Percentiles rank a stretch among this genome's conserved stretches.
phyloP scores from a whole-genome alignment of 2,797 vertebrate species.

The Falco novaeseelandiae region DNA sequence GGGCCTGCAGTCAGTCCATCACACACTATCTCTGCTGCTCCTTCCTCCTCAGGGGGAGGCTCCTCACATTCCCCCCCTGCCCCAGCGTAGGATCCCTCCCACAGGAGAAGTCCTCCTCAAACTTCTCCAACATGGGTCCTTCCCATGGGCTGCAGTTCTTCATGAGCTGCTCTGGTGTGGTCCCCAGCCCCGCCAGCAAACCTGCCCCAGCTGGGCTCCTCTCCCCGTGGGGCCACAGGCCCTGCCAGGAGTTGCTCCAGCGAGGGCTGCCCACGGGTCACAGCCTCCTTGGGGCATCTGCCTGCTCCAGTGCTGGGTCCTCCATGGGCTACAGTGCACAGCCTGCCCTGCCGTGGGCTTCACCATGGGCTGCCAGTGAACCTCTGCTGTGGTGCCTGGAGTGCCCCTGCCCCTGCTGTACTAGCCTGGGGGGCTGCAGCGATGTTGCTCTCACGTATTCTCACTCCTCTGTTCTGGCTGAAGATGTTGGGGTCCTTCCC shows the following conservation, averaged over 20 bases:
- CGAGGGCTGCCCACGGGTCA: not conserved
- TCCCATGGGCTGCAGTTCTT: not conserved
- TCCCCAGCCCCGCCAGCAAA: no score
- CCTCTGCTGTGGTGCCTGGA: accelerated
- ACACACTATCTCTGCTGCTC: not conserved
- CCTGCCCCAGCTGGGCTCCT: no score
- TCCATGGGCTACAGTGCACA: not conserved
- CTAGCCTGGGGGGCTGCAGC: not conserved
- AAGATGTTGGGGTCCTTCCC: not conserved
- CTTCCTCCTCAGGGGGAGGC: not conserved
- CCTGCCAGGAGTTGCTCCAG: not conserved
- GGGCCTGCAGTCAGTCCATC: not conserved
- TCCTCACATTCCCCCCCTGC: not conserved
- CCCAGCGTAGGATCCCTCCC: accelerated
- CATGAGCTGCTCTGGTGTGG: not conserved
- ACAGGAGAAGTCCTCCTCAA: not conserved
- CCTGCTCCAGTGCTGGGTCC: not conserved
- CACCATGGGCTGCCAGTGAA: not conserved
- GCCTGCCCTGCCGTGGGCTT: not conserved
- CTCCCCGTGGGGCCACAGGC: no score
- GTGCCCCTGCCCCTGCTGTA: no score
- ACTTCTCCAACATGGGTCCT: not conserved
- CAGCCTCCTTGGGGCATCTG: no score
- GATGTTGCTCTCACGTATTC: not conserved
- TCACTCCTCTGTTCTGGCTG: not conserved